Evolutionary conservation across 2,797 vertebrate genomes (phyloP), one percentile per base, ranked within the genome.

Genomic region (Nannoperca australis): DNA sequence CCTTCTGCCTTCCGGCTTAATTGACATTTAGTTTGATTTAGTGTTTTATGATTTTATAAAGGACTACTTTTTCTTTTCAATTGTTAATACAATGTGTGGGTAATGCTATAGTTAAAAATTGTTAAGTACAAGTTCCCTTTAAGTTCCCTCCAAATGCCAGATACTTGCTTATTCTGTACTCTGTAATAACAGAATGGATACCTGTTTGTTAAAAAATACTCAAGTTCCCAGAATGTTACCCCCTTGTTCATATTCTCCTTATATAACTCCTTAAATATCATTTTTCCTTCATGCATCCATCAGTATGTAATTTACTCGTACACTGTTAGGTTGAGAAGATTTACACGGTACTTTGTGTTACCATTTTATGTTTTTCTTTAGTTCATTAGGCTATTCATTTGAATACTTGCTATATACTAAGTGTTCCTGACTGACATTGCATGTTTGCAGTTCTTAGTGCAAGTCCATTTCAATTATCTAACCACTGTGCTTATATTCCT

Each of bases 401-500:
- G 20, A 24, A 50, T 24, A 17, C 32, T 38, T 65, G 30, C 27
- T n/a, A n/a, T n/a, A n/a, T n/a, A n/a, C n/a, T n/a, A 68, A 44
- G 3, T 36, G 10, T 51, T 58, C 20, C 36, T 64, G 36, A 18
- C 18, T 47, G 34, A 7, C 18, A 36, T 27, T 56, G 34, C 12
- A 60, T 14, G 20, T 62, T 32, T 9, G 18, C 9, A 53, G 4
- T n/a, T 63, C 14, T 14, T 5, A 32, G 9, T 53, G 27, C 22
- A 53, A 22, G 32, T 76, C 45, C 45, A 69, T 49, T 76, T 17
- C 17, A 54, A 20, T 40, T 69, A 34, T 50, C 24, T 42, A n/a
- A 38, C 15, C n/a, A 49, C 13, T 64, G 18, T 27, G 9, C 15
- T 36, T 50, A 13, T 20, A 42, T 24, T 30, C 20, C 53, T 54